phyloP scores from a whole-genome alignment of 2,888 invertebrate genomes.

The Leuctra nigra region DNA sequence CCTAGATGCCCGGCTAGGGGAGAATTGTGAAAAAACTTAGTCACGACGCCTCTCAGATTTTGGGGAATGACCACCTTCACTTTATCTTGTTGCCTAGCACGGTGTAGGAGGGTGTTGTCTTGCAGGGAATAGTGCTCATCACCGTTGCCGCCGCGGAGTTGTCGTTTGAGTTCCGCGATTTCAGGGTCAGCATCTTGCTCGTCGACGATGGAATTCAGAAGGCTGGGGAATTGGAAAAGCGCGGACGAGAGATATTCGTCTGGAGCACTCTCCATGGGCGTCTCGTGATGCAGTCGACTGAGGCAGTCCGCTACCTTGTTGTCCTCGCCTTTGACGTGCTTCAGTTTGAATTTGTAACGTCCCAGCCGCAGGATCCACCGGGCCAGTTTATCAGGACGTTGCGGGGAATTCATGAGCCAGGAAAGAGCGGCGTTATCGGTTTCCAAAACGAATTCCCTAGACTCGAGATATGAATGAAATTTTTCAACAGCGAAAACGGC shows the following conservation, averaged over 20 bases:
- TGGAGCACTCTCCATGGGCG: too few species aligned
- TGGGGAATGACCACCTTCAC: neutral
- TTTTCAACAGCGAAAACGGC: neutral
- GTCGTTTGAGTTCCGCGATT: neutral
- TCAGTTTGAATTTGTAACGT: neutral
- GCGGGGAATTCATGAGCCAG: neutral
- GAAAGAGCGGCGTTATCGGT: neutral
- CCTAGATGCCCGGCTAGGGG: neutral
- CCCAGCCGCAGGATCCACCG: neutral
- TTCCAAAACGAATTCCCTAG: neutral
- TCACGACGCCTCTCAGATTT: neutral
- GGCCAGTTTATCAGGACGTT: neutral
- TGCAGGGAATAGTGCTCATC: neutral
- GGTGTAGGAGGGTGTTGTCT: neutral
- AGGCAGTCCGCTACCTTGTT: neutral
- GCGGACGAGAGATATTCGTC: too few species aligned
- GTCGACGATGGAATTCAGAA: neutral
- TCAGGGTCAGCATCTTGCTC: neutral
- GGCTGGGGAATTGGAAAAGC: neutral
- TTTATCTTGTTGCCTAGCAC: neutral
- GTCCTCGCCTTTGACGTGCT: neutral
- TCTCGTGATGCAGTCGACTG: neutral
- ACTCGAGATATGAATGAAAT: neutral
- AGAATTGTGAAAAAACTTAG: neutral
- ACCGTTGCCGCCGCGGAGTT: neutral